These are phyloP conservation scores for Bufotes viridis DNA, from an alignment of 2,797 vertebrate genomes.

Conservation along the genomic window DNA sequence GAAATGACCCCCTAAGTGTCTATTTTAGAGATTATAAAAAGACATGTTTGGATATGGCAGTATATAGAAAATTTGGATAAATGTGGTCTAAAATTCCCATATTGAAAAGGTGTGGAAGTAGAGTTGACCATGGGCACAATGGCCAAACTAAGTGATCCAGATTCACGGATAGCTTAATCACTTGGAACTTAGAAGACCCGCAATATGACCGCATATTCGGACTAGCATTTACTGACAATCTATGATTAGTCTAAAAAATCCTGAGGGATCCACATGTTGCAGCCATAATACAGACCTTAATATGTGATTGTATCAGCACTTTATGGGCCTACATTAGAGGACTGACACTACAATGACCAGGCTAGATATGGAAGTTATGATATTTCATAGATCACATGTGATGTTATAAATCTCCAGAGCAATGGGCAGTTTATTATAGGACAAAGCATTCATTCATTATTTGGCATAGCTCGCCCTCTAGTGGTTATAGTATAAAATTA, in stretches of 20 bases:
- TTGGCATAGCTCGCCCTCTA: slow-evolving; percentile 41
- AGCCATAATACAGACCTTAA: too few relatives aligned
- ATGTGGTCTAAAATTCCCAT: background rate
- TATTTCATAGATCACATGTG: background rate
- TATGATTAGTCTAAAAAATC: too few relatives aligned
- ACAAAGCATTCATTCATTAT: background rate
- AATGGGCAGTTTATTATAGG: background rate
- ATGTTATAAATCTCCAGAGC: background rate
- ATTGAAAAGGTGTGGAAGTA: too few relatives aligned
- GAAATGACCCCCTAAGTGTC: too few relatives aligned
- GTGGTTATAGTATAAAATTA: background rate
- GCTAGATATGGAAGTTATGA: background rate
- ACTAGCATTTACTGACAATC: too few relatives aligned
- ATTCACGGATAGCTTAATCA: background rate
- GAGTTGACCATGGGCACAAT: background rate
- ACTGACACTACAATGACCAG: too few relatives aligned
- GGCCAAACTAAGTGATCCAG: background rate
- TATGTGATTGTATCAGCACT: too few relatives aligned
- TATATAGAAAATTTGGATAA: background rate
- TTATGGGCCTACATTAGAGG: too few relatives aligned
- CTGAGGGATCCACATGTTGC: background rate
- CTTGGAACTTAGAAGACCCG: background rate
- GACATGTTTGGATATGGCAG: too few relatives aligned
- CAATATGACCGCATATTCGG: too few relatives aligned
- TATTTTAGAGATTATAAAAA: too few relatives aligned